phyloP scores from a whole-genome alignment of 2,888 invertebrate genomes.

The Sinhomidia bicolor region DNA sequence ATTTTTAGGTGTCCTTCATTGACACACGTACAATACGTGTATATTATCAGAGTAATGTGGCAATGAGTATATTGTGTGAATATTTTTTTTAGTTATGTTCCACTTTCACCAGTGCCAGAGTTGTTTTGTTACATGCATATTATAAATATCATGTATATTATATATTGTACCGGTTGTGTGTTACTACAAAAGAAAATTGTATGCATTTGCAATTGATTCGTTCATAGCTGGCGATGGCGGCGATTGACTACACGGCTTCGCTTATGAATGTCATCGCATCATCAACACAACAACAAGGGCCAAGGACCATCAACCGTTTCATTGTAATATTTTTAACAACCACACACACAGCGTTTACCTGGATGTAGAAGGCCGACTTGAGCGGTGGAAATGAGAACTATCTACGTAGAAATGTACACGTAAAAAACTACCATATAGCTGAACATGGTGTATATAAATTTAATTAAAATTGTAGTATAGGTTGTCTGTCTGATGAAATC shows the following conservation, averaged over 20 bases:
- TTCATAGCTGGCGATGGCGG: neutral
- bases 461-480: conserved; percentile 16
- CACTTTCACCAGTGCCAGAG: neutral
- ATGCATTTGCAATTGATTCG: neutral
- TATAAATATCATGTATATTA: neutral
- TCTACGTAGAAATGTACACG: conserved; percentile 10
- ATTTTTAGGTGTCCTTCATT: neutral
- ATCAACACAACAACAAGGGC: neutral
- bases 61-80: neutral
- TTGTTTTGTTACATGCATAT: neutral
- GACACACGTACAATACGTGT: neutral
- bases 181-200: neutral
- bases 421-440: conserved; percentile 30
- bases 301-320: neutral
- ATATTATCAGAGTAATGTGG: neutral
- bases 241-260: neutral
- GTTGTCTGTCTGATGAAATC: neutral
- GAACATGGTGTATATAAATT: neutral
- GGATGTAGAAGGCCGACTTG: conserved; percentile 69
- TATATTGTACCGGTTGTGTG: neutral
- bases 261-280: neutral
- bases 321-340: neutral
- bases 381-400: conserved; percentile 60
- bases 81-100: neutral
- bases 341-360: conserved; percentile 27